Evolutionary conservation across 2,797 vertebrate species (phyloP).

Genomic region (Lithobates pipiens): DNA sequence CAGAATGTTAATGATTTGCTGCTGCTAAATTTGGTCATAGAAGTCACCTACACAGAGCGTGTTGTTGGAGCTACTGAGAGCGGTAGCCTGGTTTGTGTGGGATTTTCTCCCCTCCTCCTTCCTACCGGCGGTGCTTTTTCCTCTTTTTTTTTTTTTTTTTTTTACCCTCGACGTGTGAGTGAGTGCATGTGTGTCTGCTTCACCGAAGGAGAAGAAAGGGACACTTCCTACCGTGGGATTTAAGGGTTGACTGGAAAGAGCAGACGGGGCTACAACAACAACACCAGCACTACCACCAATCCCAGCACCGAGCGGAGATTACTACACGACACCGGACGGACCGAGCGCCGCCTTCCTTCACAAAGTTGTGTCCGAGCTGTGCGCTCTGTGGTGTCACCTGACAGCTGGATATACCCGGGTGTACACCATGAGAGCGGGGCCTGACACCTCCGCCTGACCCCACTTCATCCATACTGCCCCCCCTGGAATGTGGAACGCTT

Average conservation of each 20-base stretch:
- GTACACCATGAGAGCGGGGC: slow-evolving; percentile 64
- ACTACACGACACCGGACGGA: background rate
- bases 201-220: slow-evolving; percentile 35
- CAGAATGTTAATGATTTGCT: slow-evolving; percentile 86
- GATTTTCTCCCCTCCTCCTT: slow-evolving; percentile 15
- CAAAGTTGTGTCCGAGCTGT: slow-evolving; percentile 38
- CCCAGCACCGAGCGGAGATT: background rate
- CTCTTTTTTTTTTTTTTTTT: background rate
- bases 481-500: slow-evolving; percentile 72
- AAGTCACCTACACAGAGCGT: slow-evolving; percentile 79
- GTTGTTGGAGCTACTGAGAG: slow-evolving; percentile 74
- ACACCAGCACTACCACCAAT: too few species aligned
- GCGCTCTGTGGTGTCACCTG: slow-evolving; percentile 17
- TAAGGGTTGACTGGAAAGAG: slow-evolving; percentile 30
- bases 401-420: background rate
- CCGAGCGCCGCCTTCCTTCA: background rate
- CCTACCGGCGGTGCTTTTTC: slow-evolving; percentile 9
- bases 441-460: slow-evolving; percentile 59
- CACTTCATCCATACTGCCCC: background rate
- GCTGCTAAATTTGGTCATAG: slow-evolving; percentile 88
- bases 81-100: slow-evolving; percentile 23
- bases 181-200: slow-evolving; percentile 32
- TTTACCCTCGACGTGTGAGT: slow-evolving; percentile 17
- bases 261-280: slow-evolving; percentile 17
- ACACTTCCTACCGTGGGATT: slow-evolving; percentile 31